phyloP scores from a whole-genome alignment of 2,113 vertebrate species.

The Ptilonorhynchus violaceus region DNA sequence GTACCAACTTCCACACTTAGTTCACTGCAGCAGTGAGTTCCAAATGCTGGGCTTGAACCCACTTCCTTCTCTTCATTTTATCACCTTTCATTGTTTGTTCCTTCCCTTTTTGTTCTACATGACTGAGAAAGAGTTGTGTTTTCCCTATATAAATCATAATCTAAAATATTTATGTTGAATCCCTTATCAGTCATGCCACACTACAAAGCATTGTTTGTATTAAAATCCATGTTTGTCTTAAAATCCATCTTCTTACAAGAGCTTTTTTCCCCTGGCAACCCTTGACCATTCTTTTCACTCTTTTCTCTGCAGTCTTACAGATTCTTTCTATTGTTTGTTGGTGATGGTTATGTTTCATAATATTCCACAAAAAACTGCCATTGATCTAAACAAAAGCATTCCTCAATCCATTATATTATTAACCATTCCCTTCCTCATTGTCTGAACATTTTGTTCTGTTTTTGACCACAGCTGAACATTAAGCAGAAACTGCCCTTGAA shows the following conservation, averaged over 20 bases:
- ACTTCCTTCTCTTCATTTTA: background rate
- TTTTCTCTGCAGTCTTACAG: background rate
- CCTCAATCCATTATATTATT: background rate
- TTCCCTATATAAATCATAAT: background rate
- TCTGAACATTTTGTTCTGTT: background rate
- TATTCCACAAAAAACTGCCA: background rate
- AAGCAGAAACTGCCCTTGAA: background rate
- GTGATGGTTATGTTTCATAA: background rate
- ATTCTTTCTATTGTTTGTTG: background rate
- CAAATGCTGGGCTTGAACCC: background rate
- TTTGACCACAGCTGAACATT: background rate
- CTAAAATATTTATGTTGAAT: slow-evolving; percentile 5
- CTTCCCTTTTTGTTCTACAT: background rate
- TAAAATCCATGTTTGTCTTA: background rate
- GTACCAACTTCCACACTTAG: background rate
- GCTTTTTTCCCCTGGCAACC: background rate
- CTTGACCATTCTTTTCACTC: background rate
- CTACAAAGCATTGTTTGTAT: background rate
- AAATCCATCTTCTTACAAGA: background rate
- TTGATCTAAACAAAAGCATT: background rate
- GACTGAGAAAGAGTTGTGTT: background rate
- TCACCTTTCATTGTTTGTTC: background rate
- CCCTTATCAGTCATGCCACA: background rate
- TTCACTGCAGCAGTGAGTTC: background rate
- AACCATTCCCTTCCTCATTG: background rate